Percentiles rank a stretch among this genome's conserved stretches.
phyloP scores from a whole-genome alignment of 2,797 vertebrate species.

The Chelmon rostratus region DNA sequence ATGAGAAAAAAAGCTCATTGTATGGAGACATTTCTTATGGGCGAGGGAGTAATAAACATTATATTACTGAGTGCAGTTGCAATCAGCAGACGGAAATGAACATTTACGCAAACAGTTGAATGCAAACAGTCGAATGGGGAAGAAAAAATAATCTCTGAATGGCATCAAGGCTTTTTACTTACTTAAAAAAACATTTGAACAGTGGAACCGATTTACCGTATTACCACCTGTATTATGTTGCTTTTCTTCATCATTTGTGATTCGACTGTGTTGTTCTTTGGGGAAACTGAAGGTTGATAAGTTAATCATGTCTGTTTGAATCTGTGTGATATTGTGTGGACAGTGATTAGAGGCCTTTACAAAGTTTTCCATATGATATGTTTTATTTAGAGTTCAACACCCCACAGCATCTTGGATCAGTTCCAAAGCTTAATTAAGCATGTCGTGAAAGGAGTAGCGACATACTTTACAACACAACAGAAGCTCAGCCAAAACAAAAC shows the following conservation, averaged over 20 bases:
- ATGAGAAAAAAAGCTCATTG: slow-evolving; percentile 12
- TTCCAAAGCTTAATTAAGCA: slow-evolving; percentile 60
- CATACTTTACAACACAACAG: slow-evolving; percentile 29
- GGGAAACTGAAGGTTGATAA: background rate
- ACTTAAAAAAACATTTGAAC: background rate
- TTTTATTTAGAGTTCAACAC: slow-evolving; percentile 43
- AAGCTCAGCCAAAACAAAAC: slow-evolving; percentile 71
- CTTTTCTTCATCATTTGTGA: background rate
- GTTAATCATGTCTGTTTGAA: background rate
- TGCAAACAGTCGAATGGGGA: slow-evolving; percentile 1
- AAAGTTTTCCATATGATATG: slow-evolving; percentile 5
- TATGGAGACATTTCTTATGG: background rate
- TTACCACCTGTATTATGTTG: background rate
- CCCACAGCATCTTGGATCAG: slow-evolving; percentile 45
- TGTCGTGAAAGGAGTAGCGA: slow-evolving; percentile 37
- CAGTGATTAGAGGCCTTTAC: slow-evolving; percentile 27
- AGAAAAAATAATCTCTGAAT: slow-evolving; percentile 26
- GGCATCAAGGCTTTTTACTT: background rate
- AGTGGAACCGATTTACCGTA: background rate
- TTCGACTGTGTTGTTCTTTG: background rate
- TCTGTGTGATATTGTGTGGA: background rate
- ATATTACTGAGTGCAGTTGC: background rate
- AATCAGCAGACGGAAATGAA: slow-evolving; percentile 48
- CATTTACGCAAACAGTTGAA: slow-evolving; percentile 6
- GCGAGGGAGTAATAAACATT: background rate